Conservation (phyloP, 92 coral and sea anemone species). For the Epizoanthus rinbou region DNA sequence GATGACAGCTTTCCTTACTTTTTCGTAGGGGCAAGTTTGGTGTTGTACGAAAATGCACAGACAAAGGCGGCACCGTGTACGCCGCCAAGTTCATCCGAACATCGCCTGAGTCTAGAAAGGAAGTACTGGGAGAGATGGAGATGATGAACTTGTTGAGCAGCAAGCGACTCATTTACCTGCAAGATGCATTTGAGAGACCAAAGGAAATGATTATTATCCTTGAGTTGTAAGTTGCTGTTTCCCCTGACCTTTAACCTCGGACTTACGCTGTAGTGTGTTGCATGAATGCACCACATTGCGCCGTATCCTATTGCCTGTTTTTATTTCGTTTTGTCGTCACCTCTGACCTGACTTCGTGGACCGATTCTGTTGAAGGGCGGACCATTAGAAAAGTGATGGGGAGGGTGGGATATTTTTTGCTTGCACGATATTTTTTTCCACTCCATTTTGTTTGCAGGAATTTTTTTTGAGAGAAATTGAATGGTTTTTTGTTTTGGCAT, state of each 20-base stretch:
- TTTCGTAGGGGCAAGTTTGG: conserved; percentile 87
- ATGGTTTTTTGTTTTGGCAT: no score
- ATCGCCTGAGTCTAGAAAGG: conserved; percentile 89
- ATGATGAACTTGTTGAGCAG: conserved; percentile 97
- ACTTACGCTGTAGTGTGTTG: no score
- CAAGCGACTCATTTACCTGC: conserved; percentile 86
- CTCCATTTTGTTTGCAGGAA: no score
- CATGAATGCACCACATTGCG: no score
- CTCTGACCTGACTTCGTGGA: background rate
- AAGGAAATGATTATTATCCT: conserved; percentile 92
- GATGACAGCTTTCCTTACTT: background rate
- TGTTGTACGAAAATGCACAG: conserved; percentile 88
- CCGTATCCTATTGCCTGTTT: no score
- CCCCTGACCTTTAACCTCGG: background rate
- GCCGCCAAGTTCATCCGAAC: conserved; percentile 96
- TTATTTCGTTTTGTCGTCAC: background rate
- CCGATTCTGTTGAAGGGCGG: no score
- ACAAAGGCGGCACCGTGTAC: conserved; percentile 80
- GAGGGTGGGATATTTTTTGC: no score
- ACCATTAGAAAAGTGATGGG: no score
- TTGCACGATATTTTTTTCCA: no score
- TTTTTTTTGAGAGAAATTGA: no score
- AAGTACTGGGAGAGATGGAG: conserved; percentile 89
- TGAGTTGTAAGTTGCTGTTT: conserved; percentile 81
- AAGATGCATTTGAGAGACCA: conserved; percentile 95